A percentile compares a stretch with the other conserved stretches of the same genome.
Conservation (phyloP, 2,888 invertebrate species). For the Nowickia ferox region DNA sequence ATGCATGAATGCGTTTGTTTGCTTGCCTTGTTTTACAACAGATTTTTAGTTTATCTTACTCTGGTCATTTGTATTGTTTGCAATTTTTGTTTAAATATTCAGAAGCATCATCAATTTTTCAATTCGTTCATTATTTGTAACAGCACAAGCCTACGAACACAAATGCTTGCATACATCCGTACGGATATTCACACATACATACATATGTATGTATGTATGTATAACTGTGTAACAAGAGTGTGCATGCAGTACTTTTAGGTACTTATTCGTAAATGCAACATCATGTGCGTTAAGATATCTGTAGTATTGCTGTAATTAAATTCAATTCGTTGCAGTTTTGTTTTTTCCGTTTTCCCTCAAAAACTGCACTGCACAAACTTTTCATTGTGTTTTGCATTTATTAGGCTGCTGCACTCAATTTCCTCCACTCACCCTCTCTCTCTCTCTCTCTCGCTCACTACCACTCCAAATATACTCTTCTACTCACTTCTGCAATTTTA, state of each 20-base stretch:
- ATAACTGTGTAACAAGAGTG: not conserved
- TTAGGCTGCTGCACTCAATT: not conserved
- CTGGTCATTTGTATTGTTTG: slow-evolving; percentile 70
- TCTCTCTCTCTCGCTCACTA: no score
- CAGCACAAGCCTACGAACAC: not conserved
- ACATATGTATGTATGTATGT: no score
- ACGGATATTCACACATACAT: no score
- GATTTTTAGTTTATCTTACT: slow-evolving; percentile 69
- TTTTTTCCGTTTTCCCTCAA: slow-evolving; percentile 1
- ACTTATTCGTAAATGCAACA: slow-evolving; percentile 14
- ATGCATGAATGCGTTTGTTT: slow-evolving; percentile 65
- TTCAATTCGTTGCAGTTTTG: slow-evolving; percentile 69
- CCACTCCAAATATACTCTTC: not conserved
- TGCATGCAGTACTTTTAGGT: not conserved
- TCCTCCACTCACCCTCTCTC: not conserved
- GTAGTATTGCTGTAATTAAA: slow-evolving; percentile 66
- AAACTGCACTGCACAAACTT: slow-evolving; percentile 50
- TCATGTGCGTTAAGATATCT: slow-evolving; percentile 4
- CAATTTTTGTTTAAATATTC: slow-evolving; percentile 62
- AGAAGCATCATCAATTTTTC: slow-evolving; percentile 62
- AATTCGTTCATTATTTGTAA: slow-evolving; percentile 51
- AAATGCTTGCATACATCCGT: not conserved
- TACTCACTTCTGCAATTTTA: slow-evolving; percentile 46
- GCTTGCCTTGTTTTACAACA: slow-evolving; percentile 69
- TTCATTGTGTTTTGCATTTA: slow-evolving; percentile 39